Base-by-base conservation (phyloP, 2,888 invertebrate genomes). In the Latrodectus elegans region DNA sequence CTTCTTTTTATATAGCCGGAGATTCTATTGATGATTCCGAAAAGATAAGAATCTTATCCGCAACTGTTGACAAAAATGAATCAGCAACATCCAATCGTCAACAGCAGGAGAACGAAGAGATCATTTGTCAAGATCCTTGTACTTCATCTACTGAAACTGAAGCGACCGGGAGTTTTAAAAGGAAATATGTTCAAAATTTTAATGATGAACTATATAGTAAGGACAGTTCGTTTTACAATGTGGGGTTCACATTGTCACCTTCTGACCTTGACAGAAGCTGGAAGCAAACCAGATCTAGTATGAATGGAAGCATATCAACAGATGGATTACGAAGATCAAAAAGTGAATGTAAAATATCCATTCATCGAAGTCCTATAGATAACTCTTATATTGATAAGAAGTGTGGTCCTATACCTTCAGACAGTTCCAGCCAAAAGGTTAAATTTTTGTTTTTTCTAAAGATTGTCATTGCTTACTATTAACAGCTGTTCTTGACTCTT, bases 191-290 rank as follows among this genome's bases (percentile, higher is more conserved):
- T 12, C 17, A 55, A 17, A 53, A 49, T 8, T n/a, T 52, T 38
- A 73, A 68, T 49, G 64, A 84, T 67, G 86, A 87, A 72, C 51
- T n/a, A 12, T 67, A 55, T n/a, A 26, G 64, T 17, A 71, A 65
- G 38, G 86, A 81, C 52, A 75, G 77, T 55, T 55, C 81, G 26
- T 87, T 87, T 71, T 87, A 81, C 65, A 77, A 81, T 73, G 72
- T 81, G 75, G 81, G 77, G 17, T 87, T 87, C 65, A 76, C 81
- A 55, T 65, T 81, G 55, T 87, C 86, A 71, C 86, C 86, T 81
- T 77, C 81, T 77, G 86, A 87, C 86, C 86, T 87, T 87, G 86
- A 87, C 72, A 76, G 71, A 38, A 77, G 72, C 67, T 87, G 86
- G 86, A 87, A 87, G 38, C 77, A 71, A n/a, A 60, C 51, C 38